Base-by-base conservation (phyloP, 2,888 invertebrate genomes). In the Drosophila affinis region DNA sequence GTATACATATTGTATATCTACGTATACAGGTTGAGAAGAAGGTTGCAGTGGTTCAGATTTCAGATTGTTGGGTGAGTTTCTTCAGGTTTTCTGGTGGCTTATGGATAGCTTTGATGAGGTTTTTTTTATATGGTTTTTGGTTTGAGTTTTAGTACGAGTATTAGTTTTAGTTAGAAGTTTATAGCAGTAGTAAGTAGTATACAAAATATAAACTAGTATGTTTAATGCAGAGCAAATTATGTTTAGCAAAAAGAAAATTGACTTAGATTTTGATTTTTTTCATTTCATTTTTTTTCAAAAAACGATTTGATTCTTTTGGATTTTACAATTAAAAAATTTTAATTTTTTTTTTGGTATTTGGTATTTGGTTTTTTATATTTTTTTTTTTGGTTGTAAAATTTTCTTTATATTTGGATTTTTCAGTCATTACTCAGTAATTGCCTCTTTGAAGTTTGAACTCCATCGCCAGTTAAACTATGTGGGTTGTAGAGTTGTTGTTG, bases 401-500 rank as follows among this genome's bases (percentile, higher is more conserved):
- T 39, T n/a, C 48, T 48, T 48, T 73, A 63, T 81, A 77, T 78
- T 80, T 82, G 78, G 77, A 72, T 85, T 82, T 39, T 81, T 78
- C 86, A 87, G 85, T 86, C 85, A 91, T 92, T 92, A 92, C 92
- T 92, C 95, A 94, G 96, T 95, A 94, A 97, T 96, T 94, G 97
- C 97, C 95, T 97, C 97, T 96, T 96, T 96, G 97, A 98, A 98
- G 96, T 97, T 96, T 94, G 97, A 95, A 95, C 97, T 97, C 96
- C 97, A 96, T 95, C 97, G 97, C 98, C 98, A 97, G 95, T 96
- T 96, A 95, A 95, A 96, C 97, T 97, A 91, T 87, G 79, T 84
- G 75, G 81, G 78, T 84, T 75, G 71, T 76, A 54, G 56, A 60
- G 79, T 87, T 73, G 86, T 85, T 76, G 83, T 82, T 77, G 18